Percentiles rank a stretch among this genome's conserved stretches.
phyloP scores from a whole-genome alignment of 2,888 invertebrate genomes.

The Bombylius major region DNA sequence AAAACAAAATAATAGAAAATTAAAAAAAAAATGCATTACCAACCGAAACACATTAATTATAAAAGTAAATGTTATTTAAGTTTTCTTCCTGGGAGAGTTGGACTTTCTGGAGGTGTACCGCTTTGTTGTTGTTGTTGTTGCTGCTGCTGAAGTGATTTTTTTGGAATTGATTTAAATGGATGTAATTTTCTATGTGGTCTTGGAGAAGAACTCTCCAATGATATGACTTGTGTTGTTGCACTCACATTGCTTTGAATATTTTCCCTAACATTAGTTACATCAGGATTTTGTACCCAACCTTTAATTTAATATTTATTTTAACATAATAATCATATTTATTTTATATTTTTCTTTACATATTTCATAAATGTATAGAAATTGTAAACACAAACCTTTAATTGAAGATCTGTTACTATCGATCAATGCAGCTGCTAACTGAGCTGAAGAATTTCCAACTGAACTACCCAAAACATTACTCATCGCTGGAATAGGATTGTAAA shows the following conservation, averaged over 20 bases:
- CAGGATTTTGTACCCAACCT: slow-evolving; percentile 35
- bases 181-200: slow-evolving; percentile 29
- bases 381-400: slow-evolving; percentile 23
- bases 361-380: not conserved
- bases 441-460: slow-evolving; percentile 23
- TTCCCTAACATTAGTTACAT: slow-evolving; percentile 25
- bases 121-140: slow-evolving; percentile 8
- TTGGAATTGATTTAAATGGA: slow-evolving; percentile 30
- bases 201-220: slow-evolving; percentile 31
- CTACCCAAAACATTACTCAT: slow-evolving; percentile 14
- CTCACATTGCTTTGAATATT: slow-evolving; percentile 20
- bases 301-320: not conserved
- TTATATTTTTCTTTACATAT: not conserved
- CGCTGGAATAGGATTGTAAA: slow-evolving; percentile 51
- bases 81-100: slow-evolving; percentile 32
- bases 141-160: slow-evolving; percentile 24
- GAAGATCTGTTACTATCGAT: slow-evolving; percentile 38
- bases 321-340: not conserved
- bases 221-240: slow-evolving; percentile 19
- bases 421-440: slow-evolving; percentile 46
- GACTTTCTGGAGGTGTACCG: slow-evolving; percentile 30
- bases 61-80: slow-evolving; percentile 23
- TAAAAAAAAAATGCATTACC: not conserved
- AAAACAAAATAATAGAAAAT: too few species aligned
- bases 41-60: not conserved